Conservation (phyloP, 2,797 vertebrate genomes). For the Arnoldichthys spilopterus region DNA sequence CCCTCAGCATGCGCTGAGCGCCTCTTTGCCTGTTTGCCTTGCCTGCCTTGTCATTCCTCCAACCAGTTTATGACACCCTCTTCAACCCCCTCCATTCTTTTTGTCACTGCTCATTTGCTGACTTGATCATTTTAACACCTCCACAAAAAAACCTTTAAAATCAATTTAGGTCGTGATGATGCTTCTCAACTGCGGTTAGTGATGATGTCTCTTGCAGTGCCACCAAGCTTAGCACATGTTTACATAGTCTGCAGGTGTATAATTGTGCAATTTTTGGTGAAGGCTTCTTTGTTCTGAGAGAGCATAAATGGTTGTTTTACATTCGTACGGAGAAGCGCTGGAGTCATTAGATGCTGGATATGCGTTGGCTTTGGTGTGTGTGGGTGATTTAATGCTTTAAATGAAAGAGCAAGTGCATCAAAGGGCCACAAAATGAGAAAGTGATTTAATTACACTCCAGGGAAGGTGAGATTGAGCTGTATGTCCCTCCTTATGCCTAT, state of each 20-base stretch:
- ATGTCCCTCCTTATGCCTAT: constrained; percentile 24
- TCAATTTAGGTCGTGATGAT: background rate
- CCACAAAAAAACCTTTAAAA: background rate
- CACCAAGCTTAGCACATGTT: background rate
- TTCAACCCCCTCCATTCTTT: background rate
- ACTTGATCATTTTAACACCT: constrained; percentile 25
- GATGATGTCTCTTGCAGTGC: background rate
- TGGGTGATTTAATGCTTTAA: constrained; percentile 47
- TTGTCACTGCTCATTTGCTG: constrained; percentile 36
- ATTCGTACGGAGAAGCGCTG: constrained; percentile 27
- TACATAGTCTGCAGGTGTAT: background rate
- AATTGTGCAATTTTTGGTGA: constrained; percentile 33
- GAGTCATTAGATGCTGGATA: constrained; percentile 43
- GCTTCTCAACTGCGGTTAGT: background rate
- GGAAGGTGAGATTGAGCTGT: constrained; percentile 60
- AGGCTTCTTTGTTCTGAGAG: constrained; percentile 36
- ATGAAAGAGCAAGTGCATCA: constrained; percentile 63
- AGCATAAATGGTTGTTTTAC: constrained; percentile 38
- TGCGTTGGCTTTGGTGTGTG: constrained; percentile 25
- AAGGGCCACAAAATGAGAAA: constrained; percentile 69
- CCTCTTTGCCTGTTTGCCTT: constrained; percentile 32
- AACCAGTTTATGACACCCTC: constrained; percentile 39
- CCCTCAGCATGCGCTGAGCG: constrained; percentile 26
- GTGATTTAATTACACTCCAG: constrained; percentile 68
- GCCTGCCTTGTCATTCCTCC: constrained; percentile 42